Evolutionary conservation across 1,140 invertebrate genomes (phyloP), one percentile per base, ranked within the genome.

Genomic region (Sitobion miscanthi): DNA sequence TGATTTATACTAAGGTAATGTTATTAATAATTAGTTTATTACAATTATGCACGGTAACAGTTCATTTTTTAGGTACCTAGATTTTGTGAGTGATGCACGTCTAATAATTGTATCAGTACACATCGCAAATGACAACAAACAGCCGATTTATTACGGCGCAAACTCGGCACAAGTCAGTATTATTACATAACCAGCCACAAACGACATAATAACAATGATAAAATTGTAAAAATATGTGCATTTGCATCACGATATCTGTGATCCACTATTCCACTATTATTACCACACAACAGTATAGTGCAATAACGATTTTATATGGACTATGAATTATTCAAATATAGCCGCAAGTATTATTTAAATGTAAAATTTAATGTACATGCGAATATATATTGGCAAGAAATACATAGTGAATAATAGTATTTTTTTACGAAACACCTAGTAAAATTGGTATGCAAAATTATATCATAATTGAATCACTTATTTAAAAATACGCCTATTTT

Each of bases 311-410:
- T 17, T 77, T 77, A 88, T 52, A 35, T 20, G 17, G 17, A 52
- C 25, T 21, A 88, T 88, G 87, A 88, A 89, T 89, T 89, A 89
- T 89, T 54, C 87, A 89, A 57, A 89, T 25, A 54, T 30, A 23
- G 7, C 8, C 35, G 2, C 14, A n/a, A 89, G 87, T 89, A 54
- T 89, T 38, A 89, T 88, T 88, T 88, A 88, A 88, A 88, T 88
- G n/a, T 54, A 7, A 52, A 17, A 54, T 88, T 52, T 88, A 88
- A 87, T 87, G 45, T n/a, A 30, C 30, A 87, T 87, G 86, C 30
- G 35, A 54, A 88, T 88, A 88, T 88, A 52, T 88, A 52, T 1
- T 30, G n/a, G 8, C 49, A 4, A 54, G 30, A n/a, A 49, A 88
- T n/a, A 87, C 20, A 30, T n/a, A 1, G 82, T 25, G 38, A 42